These are phyloP conservation scores for Neomicropteryx cornuta DNA, from an alignment of 1,140 invertebrate species.

Conservation along the genomic window DNA sequence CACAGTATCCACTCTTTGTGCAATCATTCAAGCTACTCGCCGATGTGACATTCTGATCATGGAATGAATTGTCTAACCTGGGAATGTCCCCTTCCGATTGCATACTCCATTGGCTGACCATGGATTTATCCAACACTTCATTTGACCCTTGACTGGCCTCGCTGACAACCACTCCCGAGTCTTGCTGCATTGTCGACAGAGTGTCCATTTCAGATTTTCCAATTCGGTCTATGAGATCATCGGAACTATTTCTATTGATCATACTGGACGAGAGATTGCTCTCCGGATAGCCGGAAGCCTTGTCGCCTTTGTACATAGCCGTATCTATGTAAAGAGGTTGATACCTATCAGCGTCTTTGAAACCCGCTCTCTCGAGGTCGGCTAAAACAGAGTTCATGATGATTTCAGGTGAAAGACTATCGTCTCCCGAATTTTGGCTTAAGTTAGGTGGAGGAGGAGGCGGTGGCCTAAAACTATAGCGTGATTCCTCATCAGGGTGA, in stretches of 20 bases:
- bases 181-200: constrained; percentile 34
- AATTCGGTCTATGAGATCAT: too few relatives aligned
- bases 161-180: constrained; percentile 38
- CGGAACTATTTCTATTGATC: constrained; percentile 10
- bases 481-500: too few relatives aligned
- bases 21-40: constrained; percentile 11
- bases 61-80: constrained; percentile 10
- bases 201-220: constrained; percentile 28
- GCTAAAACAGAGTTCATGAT: constrained; percentile 21
- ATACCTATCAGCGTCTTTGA: constrained; percentile 10
- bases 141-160: constrained; percentile 38
- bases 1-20: constrained; percentile 22
- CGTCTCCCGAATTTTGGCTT: constrained; percentile 17
- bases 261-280: constrained; percentile 14
- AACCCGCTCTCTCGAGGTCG: constrained; percentile 23
- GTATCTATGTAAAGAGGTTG: constrained; percentile 15
- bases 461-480: too few relatives aligned
- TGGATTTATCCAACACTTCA: constrained; percentile 41
- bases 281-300: too few relatives aligned
- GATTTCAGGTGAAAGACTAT: constrained; percentile 23
- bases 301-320: constrained; percentile 18
- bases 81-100: constrained; percentile 24
- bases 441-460: constrained; percentile 1
- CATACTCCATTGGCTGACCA: constrained; percentile 41
- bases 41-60: constrained; percentile 10